A percentile compares a stretch with the other conserved stretches of the same genome.
Conservation (phyloP, 2,888 invertebrate species). For the Anoplius nigerrimus region DNA sequence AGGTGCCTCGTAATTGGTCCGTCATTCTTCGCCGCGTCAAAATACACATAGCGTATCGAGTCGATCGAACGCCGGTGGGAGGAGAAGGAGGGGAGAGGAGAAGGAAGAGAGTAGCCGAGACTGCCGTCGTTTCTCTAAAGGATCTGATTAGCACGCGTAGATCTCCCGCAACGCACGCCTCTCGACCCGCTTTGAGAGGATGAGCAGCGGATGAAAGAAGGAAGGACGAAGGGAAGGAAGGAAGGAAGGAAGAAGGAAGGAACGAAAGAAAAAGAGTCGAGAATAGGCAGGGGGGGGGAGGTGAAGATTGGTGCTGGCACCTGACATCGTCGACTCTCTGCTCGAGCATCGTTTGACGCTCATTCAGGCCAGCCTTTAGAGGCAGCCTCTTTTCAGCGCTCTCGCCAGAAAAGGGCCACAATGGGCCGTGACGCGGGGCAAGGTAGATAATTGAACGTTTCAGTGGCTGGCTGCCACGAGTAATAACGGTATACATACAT, state of each 20-base stretch:
- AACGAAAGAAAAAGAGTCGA: constrained; percentile 8
- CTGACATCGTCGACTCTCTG: constrained; percentile 46
- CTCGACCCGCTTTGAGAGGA: constrained; percentile 18
- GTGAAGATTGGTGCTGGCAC: constrained; percentile 32
- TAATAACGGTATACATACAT: constrained; percentile 59
- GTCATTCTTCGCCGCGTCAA: constrained; percentile 59
- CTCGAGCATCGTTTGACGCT: constrained; percentile 61
- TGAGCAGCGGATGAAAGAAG: neutral
- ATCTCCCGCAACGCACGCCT: constrained; percentile 24
- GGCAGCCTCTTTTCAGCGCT: constrained; percentile 60
- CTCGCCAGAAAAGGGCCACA: constrained; percentile 53
- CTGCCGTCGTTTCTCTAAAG: constrained; percentile 5
- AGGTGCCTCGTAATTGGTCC: constrained; percentile 59
- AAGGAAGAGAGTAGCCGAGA: neutral
- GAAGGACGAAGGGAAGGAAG: neutral
- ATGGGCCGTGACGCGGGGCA: constrained; percentile 61
- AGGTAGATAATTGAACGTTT: constrained; percentile 68
- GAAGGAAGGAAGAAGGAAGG: constrained; percentile 8
- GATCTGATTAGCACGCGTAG: constrained; percentile 61
- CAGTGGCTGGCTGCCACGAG: constrained; percentile 62
- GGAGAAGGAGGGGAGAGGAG: neutral
- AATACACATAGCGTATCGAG: constrained; percentile 42
- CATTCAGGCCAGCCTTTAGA: constrained; percentile 62
- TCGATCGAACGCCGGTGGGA: neutral
- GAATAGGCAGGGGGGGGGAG: constrained; percentile 15